Conservation (phyloP, 1,140 invertebrate genomes). For the Calliphora vicina region DNA sequence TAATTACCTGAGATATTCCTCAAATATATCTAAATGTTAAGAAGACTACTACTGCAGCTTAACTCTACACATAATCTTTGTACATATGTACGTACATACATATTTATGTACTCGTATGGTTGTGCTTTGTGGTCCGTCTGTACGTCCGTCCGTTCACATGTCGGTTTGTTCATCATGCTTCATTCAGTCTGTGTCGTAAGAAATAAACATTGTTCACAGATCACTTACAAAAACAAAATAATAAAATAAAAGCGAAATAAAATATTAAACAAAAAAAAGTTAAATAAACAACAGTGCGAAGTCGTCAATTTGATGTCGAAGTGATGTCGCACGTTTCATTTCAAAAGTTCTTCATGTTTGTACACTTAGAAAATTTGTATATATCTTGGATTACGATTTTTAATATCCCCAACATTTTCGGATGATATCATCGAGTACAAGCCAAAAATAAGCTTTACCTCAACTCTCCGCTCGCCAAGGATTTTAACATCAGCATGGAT, state of each 20-base stretch:
- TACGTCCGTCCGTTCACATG: background rate
- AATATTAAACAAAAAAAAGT: background rate
- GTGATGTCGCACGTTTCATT: slow-evolving; percentile 12
- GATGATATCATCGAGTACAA: no score
- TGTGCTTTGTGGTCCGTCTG: background rate
- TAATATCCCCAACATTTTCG: no score
- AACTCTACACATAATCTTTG: background rate
- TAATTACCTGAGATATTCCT: background rate
- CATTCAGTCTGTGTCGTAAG: background rate
- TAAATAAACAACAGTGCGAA: slow-evolving; percentile 3
- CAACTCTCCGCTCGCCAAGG: no score
- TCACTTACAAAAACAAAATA: background rate
- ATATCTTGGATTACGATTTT: no score
- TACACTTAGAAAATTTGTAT: background rate
- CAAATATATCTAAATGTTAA: background rate
- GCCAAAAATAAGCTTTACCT: no score
- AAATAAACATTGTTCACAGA: background rate
- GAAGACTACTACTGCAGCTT: background rate
- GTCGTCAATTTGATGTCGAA: slow-evolving; percentile 4
- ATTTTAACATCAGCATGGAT: no score
- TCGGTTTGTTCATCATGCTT: background rate
- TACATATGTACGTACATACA: background rate
- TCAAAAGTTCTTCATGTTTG: background rate
- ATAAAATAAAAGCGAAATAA: background rate
- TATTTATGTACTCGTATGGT: background rate